phyloP scores from a whole-genome alignment of 2,113 vertebrate genomes.

The Colinus virginianus region DNA sequence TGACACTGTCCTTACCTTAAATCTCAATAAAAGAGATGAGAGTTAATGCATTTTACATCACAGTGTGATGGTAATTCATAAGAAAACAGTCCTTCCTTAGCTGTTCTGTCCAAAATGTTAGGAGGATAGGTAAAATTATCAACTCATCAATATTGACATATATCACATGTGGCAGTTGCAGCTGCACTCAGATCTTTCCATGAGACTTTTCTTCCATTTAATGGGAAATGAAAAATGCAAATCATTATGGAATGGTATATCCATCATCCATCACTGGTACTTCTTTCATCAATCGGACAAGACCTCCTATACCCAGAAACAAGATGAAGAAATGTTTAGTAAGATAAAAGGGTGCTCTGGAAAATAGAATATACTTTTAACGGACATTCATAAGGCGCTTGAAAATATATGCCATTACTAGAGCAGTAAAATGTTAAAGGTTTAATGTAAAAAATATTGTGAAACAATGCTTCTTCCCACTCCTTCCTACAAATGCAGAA shows the following conservation, averaged over 20 bases:
- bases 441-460: neutral
- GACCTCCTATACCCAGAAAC: neutral
- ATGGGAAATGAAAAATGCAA: constrained; percentile 34
- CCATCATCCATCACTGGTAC: neutral
- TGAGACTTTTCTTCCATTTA: neutral
- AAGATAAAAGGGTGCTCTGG: neutral
- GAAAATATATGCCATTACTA: neutral
- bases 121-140: neutral
- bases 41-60: neutral
- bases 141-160: neutral
- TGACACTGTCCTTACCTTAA: neutral
- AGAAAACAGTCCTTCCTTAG: neutral
- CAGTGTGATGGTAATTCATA: neutral
- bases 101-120: neutral
- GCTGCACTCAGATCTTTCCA: neutral
- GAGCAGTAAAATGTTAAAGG: neutral
- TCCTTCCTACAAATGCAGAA: neutral
- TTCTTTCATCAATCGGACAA: neutral
- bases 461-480: neutral
- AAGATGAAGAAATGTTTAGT: neutral
- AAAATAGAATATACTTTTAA: constrained; percentile 20
- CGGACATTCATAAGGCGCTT: neutral
- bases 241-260: neutral
- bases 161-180: neutral
- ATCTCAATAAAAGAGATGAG: neutral